A percentile compares a stretch with the other conserved stretches of the same genome.
These are phyloP conservation scores for Wasmannia auropunctata DNA, from an alignment of 1,140 invertebrate species.

Conservation along the genomic window DNA sequence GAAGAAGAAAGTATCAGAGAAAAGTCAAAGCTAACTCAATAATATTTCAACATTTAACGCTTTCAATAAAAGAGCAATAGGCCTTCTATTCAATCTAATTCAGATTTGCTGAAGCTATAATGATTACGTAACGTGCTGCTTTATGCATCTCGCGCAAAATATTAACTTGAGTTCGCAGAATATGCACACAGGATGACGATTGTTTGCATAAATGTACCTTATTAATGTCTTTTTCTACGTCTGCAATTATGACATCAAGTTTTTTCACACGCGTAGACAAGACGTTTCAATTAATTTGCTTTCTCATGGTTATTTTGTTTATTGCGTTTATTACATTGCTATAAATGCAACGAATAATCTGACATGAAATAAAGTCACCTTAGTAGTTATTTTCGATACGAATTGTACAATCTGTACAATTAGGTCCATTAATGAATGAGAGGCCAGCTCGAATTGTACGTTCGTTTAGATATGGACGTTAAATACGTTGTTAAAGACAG, in stretches of 20 bases:
- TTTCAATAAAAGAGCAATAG: background rate
- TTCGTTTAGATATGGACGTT: background rate
- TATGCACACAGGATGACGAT: background rate
- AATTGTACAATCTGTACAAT: background rate
- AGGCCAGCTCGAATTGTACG: background rate
- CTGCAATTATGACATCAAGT: background rate
- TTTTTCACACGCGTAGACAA: background rate
- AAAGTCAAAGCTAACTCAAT: background rate
- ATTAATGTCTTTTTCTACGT: background rate
- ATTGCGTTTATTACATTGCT: background rate
- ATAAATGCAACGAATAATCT: background rate
- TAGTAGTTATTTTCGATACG: background rate
- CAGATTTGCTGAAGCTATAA: background rate
- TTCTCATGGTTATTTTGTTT: too few species aligned
- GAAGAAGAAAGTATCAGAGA: background rate
- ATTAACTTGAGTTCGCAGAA: background rate
- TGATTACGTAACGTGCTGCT: background rate
- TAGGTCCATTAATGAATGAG: background rate
- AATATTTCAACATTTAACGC: background rate
- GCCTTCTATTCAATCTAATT: background rate
- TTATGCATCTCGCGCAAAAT: background rate
- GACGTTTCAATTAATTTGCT: too few species aligned
- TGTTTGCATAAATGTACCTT: background rate
- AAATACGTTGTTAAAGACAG: background rate
- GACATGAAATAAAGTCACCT: background rate